Base-by-base conservation (phyloP, 2,888 invertebrate genomes). In the Calameuta filiformis region DNA sequence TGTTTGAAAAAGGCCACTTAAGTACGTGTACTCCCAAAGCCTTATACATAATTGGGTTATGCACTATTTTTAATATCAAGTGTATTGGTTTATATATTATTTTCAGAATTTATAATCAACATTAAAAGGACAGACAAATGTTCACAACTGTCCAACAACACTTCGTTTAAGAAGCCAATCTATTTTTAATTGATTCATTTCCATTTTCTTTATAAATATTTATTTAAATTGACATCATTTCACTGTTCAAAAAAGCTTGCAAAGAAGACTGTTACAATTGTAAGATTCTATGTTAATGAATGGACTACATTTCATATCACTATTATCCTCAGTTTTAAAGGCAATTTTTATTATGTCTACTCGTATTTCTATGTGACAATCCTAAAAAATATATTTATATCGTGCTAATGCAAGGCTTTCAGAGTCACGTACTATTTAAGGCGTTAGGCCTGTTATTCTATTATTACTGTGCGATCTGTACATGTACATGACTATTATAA, bases 401-500 rank as follows among this genome's bases (percentile, higher is more conserved):
- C 56, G 56, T 56, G 2, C 56, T 23, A 56, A 56, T 34, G 23
- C 35, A 23, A 74, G 35, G 74, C 74, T 37, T 74, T 74, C 30
- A 74, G 37, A 74, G 74, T 74, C 37, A 74, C 74, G 35, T 37
- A 35, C 37, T 30, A 74, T 35, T 35, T 35, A 74, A 74, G 34
- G 74, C 74, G 11, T 23, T 35, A 74, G 37, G 37, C 35, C 37
- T n/a, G 37, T 34, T 37, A 74, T 35, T 35, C 37, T 74, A 74
- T 37, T 74, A 74, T 74, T 74, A 74, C 37, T 37, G 74, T 74
- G 37, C 37, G 23, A 74, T 40, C 76, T 76, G 75, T 75, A 73
- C 34, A 78, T 80, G 80, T 86, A 85, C 73, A 76, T 78, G 78
- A 76, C 73, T 76, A 71, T 71, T 71, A 23, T 9, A 56, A 33